Conservation (phyloP, 2,888 invertebrate genomes). For the Linnaemya vulpina region DNA sequence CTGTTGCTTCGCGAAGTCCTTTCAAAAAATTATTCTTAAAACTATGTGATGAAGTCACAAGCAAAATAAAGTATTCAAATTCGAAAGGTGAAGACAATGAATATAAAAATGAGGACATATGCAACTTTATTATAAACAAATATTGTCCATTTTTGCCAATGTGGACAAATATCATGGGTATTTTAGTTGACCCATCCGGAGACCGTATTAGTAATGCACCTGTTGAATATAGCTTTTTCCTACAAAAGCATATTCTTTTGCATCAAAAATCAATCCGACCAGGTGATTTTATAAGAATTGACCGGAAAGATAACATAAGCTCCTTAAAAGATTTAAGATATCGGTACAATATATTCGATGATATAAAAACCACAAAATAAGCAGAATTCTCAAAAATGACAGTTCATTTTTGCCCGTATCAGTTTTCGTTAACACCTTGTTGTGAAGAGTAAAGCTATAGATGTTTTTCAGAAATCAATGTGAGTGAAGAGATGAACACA, state of each 20-base stretch:
- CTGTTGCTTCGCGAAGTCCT: conserved; percentile 5
- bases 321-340: conserved; percentile 21
- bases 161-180: conserved; percentile 41
- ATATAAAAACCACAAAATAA: no score
- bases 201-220: conserved; percentile 6
- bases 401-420: no score
- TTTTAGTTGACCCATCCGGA: background rate
- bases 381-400: no score
- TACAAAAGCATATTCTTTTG: background rate
- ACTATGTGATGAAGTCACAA: background rate
- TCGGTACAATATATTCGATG: conserved; percentile 21
- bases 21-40: conserved; percentile 13
- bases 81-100: background rate
- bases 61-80: background rate
- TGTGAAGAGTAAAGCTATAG: no score
- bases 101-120: conserved; percentile 4
- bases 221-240: no score
- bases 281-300: background rate
- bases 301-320: conserved; percentile 21
- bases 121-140: no score
- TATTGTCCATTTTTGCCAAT: conserved; percentile 29
- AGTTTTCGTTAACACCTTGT: no score
- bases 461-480: no score
- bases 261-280: background rate
- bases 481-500: no score